phyloP scores from a whole-genome alignment of 2,797 vertebrate genomes.

The Clarias pachynema region DNA sequence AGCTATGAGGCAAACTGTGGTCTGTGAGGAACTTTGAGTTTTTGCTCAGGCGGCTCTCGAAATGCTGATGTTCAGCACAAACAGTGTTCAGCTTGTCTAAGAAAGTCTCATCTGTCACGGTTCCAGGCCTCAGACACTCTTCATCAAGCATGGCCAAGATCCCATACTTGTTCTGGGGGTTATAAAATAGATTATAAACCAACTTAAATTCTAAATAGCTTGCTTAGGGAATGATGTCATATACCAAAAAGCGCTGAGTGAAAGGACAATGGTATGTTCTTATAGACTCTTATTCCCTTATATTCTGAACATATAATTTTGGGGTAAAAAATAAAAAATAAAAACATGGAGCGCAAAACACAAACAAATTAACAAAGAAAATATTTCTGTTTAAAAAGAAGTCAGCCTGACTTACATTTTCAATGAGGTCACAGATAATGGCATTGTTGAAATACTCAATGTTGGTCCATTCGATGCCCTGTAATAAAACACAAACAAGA shows the following conservation, averaged over 20 bases:
- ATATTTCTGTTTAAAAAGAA: background rate
- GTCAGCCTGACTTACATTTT: conserved; percentile 88
- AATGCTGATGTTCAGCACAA: conserved; percentile 95
- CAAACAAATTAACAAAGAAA: background rate
- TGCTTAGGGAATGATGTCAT: conserved; percentile 7
- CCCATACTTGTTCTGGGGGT: conserved; percentile 88
- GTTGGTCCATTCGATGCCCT: conserved; percentile 99
- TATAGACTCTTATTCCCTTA: background rate
- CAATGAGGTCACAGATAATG: conserved; percentile 96
- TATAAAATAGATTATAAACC: conserved; percentile 9
- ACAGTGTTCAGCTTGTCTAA: conserved; percentile 95
- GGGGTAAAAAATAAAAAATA: too few species aligned
- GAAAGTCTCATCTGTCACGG: conserved; percentile 95
- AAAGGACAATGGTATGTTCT: conserved; percentile 4
- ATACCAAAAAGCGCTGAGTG: background rate
- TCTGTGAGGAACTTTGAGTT: conserved; percentile 94
- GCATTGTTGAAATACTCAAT: conserved; percentile 99
- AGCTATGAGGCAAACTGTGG: conserved; percentile 94
- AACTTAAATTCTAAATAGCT: background rate
- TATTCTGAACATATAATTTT: background rate
- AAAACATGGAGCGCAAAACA: background rate
- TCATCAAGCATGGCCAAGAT: conserved; percentile 98
- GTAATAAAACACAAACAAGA: conserved; percentile 57
- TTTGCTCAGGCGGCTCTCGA: conserved; percentile 96
- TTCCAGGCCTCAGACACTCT: conserved; percentile 93